A percentile compares a stretch with the other conserved stretches of the same genome.
Conservation (phyloP, 2,113 vertebrate species). For the Pogona vitticeps region DNA sequence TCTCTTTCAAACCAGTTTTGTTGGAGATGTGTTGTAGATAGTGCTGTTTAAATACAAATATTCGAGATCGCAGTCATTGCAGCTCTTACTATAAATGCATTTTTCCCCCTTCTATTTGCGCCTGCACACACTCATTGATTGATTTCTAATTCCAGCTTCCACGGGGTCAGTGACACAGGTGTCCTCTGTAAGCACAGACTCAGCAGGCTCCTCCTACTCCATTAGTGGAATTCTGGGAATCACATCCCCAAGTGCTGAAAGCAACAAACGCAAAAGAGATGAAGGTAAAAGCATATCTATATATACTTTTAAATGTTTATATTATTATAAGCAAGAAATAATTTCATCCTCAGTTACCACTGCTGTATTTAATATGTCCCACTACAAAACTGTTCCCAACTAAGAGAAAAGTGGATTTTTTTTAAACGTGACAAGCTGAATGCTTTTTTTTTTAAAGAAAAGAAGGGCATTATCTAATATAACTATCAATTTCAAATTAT, state of each 20-base stretch:
- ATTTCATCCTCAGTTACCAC: background rate
- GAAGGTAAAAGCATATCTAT: conserved; percentile 83
- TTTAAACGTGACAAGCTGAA: background rate
- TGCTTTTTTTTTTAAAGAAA: background rate
- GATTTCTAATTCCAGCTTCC: conserved; percentile 80
- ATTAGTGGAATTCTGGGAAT: conserved; percentile 99
- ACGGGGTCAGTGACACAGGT: conserved; percentile 93
- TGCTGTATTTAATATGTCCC: background rate
- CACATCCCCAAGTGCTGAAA: conserved; percentile 87
- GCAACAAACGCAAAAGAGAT: conserved; percentile 94
- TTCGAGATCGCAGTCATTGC: accelerated
- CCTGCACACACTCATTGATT: accelerated
- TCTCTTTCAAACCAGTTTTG: background rate
- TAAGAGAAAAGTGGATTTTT: background rate
- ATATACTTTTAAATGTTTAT: too few species aligned
- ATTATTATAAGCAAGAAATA: background rate
- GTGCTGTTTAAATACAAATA: background rate
- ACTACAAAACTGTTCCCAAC: background rate
- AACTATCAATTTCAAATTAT: background rate
- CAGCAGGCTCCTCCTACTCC: conserved; percentile 95
- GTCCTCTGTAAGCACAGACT: conserved; percentile 91
- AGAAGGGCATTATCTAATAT: too few species aligned
- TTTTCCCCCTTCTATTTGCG: accelerated
- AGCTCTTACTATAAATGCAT: accelerated
- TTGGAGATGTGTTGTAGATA: background rate